Percentiles rank a stretch among this genome's conserved stretches.
phyloP scores from a whole-genome alignment of 2,888 invertebrate genomes.

The Hypomecis punctinalis region DNA sequence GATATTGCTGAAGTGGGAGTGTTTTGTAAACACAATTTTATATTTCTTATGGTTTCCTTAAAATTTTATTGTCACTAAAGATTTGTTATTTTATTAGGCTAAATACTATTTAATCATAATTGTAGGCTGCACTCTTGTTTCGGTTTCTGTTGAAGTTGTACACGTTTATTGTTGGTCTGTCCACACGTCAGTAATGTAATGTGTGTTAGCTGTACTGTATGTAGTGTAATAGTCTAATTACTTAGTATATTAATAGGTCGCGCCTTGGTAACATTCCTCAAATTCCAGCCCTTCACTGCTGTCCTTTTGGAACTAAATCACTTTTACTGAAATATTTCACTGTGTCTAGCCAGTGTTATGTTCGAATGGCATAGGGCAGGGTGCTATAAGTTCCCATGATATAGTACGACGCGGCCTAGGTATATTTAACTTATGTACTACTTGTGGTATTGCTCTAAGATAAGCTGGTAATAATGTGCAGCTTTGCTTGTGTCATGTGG shows the following conservation, averaged over 20 bases:
- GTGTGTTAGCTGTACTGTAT: slow-evolving; percentile 18
- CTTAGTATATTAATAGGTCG: slow-evolving; percentile 9
- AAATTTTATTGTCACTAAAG: slow-evolving; percentile 22
- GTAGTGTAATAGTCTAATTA: slow-evolving; percentile 16
- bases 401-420: background rate
- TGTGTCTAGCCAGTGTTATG: too few species aligned
- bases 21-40: slow-evolving; percentile 36
- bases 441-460: slow-evolving; percentile 10
- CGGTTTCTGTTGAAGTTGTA: slow-evolving; percentile 18
- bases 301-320: background rate
- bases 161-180: slow-evolving; percentile 14
- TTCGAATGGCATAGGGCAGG: too few species aligned
- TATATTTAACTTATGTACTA: background rate
- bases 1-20: slow-evolving; percentile 31
- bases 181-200: slow-evolving; percentile 15
- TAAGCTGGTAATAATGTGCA: slow-evolving; percentile 14
- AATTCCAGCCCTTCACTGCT: background rate
- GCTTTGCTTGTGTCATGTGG: slow-evolving; percentile 18
- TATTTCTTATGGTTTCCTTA: slow-evolving; percentile 25
- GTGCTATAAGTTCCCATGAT: background rate
- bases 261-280: slow-evolving; percentile 7
- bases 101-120: slow-evolving; percentile 24
- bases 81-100: slow-evolving; percentile 24
- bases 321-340: too few species aligned
- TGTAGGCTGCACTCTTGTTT: slow-evolving; percentile 24